Evolutionary conservation across 2,888 invertebrate species (phyloP).

Genomic region (Metopia argyrocephala): DNA sequence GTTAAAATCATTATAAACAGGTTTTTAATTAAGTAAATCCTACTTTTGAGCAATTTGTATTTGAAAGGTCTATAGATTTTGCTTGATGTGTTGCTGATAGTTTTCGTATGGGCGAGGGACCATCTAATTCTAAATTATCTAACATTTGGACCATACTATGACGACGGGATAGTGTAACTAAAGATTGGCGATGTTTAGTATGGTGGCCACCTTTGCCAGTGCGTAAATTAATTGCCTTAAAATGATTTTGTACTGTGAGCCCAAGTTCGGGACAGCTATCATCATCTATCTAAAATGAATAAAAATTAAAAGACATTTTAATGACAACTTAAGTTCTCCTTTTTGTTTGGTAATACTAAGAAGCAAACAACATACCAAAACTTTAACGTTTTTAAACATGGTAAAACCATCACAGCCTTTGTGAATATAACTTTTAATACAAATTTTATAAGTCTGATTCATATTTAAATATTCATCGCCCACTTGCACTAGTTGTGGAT

Average conservation of each 20-base stretch:
- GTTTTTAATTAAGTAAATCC: background rate
- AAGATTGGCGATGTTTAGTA: conserved; percentile 90
- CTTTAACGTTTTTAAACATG: conserved; percentile 85
- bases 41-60: conserved; percentile 76
- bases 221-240: conserved; percentile 90
- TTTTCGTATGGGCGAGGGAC: conserved; percentile 84
- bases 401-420: conserved; percentile 92
- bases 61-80: conserved; percentile 75
- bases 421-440: conserved; percentile 89
- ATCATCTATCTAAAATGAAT: conserved; percentile 83
- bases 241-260: conserved; percentile 92
- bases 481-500: conserved; percentile 86
- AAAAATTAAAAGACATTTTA: conserved; percentile 27
- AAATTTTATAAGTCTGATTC: conserved; percentile 86
- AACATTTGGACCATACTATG: conserved; percentile 89
- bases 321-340: background rate
- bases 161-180: conserved; percentile 89
- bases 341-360: background rate
- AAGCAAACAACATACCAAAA: conserved; percentile 82
- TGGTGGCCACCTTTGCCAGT: conserved; percentile 83
- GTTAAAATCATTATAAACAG: background rate
- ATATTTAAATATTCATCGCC: conserved; percentile 89
- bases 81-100: conserved; percentile 75
- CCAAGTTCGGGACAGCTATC: conserved; percentile 92
- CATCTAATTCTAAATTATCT: conserved; percentile 84